Evolutionary conservation across 2,113 vertebrate genomes (phyloP), one percentile per base, ranked within the genome.

Genomic region (Neoarius graeffei): DNA sequence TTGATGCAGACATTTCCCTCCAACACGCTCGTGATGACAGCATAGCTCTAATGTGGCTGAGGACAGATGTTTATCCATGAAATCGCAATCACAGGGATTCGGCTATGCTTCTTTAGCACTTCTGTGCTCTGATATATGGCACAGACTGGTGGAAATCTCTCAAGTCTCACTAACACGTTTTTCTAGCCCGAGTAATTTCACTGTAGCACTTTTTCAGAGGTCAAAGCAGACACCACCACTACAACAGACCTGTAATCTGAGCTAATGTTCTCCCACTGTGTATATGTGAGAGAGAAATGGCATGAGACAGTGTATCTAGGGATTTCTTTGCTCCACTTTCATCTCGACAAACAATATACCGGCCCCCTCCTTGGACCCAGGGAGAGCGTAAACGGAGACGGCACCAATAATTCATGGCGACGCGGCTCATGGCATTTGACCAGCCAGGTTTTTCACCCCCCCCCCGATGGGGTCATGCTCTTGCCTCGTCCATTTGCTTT

Each of bases 351-450:
- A 93, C 94, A 90, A 92, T 83, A 80, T 92, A 91, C 88, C 91
- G 83, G 80, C 56, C 69, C 76, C 86, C 81, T 91, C 88, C 62
- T 73, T 67, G 6, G 90, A 91, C 91, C 91, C 89, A 91, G 87
- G 87, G 90, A 92, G 93, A 90, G 90, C 79, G 60, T 95, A 95
- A 96, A 30, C 19, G 81, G 95, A 96, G 94, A 95, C 81, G 88
- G 86, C 91, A 92, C 92, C 90, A 95, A 96, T 95, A 94, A 95
- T 95, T 96, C 89, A 96, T 95, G 94, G 91, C 59, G 73, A 89
- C 89, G 88, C 89, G 59, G 90, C 90, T 90, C 85, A 92, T 92
- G 92, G 89, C 93, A 93, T 92, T 91, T 90, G 89, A 90, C 91
- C 87, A 88, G 86, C 82, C 88, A 76, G 69, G 92, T 86, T 92